Conservation (phyloP, 92 coral and sea anemone species). For the Palythoa grandis region DNA sequence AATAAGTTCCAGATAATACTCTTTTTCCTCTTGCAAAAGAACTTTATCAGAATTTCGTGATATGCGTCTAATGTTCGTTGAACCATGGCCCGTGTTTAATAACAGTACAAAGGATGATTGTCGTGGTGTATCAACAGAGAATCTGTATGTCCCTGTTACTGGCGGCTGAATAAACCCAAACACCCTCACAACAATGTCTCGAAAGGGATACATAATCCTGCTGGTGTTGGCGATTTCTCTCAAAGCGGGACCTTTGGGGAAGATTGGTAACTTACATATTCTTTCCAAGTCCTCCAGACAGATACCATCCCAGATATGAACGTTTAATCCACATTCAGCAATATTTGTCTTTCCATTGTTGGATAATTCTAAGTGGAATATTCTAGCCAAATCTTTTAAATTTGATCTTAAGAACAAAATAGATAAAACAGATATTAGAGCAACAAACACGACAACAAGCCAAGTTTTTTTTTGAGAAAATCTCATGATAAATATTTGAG, state of each 20-base stretch:
- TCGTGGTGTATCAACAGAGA: not conserved
- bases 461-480: no score
- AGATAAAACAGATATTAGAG: no score
- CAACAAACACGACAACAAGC: no score
- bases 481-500: no score
- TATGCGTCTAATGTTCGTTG: not conserved
- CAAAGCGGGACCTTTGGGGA: slow-evolving; percentile 17
- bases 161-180: slow-evolving; percentile 50
- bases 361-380: not conserved
- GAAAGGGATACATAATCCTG: not conserved
- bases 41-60: not conserved
- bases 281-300: not conserved
- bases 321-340: not conserved
- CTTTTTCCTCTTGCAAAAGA: slow-evolving; percentile 2
- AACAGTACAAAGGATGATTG: not conserved
- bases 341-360: not conserved
- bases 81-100: not conserved
- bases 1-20: slow-evolving; percentile 43
- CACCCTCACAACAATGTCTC: slow-evolving; percentile 18
- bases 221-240: slow-evolving; percentile 13
- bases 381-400: not conserved
- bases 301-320: slow-evolving; percentile 38
- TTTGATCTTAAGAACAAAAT: not conserved
- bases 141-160: slow-evolving; percentile 40
- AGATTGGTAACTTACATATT: slow-evolving; percentile 11